Base-by-base conservation (phyloP, 1,140 invertebrate genomes). In the Phymorhynchus buccinoides region DNA sequence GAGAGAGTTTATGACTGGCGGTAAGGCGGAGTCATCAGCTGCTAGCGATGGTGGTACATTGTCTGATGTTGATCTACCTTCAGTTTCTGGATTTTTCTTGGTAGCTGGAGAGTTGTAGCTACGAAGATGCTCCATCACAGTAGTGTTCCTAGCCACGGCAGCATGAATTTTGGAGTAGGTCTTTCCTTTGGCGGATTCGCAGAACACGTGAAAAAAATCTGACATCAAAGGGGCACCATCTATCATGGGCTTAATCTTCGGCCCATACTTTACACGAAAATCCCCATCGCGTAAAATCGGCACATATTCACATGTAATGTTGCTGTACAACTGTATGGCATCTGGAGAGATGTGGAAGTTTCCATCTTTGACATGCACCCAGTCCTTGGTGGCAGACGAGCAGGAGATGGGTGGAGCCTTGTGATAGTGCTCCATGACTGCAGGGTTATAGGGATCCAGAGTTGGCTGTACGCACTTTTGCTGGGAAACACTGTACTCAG, bases 391-490 rank as follows among this genome's bases (percentile, higher is more conserved):
- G 86, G 83, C 32, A 83, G 94, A 94, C 12, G 91, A 90, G 89
- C 96, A 96, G 44, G 94, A 89, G 32, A 96, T 93, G 73, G 94
- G 94, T 9, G 94, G 92, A n/a, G 95, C 94, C 52, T 94, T 88
- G 68, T 95, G 93, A 73, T 96, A 94, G 88, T 95, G 96, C 90
- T 95, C 95, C 94, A 95, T 95, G 79, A 96, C 95, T 87, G 96
- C 95, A 27, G 95, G 95, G 89, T 95, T 94, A 87, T 95, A 94
- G 68, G 96, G 88, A 1, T 96, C 95, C 42, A 96, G 92, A 37
- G 94, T 91, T 0, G 96, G 96, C 87, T 95, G 94, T 78, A 94
- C 95, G 88, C 96, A 96, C 48, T 52, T n/a, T n/a, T n/a, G n/a
- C n/a, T n/a, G n/a, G n/a, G n/a, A n/a, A n/a, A n/a, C n/a, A n/a